phyloP scores from a whole-genome alignment of 2,888 invertebrate genomes.

The Epirrita christyi region DNA sequence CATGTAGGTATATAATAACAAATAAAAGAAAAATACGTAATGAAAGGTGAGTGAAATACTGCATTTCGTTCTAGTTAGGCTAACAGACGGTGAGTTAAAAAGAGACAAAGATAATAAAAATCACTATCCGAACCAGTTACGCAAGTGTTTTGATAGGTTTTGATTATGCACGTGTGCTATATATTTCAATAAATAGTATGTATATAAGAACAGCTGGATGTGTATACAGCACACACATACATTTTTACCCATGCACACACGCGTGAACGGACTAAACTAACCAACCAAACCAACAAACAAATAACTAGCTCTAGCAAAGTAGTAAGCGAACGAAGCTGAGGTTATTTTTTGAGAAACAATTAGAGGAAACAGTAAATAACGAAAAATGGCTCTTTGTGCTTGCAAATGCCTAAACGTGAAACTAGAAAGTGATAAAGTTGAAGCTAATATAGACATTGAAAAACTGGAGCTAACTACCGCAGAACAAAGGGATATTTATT shows the following conservation, averaged over 20 bases:
- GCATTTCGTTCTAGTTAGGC: not conserved
- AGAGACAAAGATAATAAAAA: not conserved
- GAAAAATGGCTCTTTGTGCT: conserved; percentile 84
- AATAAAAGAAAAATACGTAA: not conserved
- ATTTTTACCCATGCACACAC: not conserved
- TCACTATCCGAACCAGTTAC: conserved; percentile 1
- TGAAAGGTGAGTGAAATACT: too few species aligned
- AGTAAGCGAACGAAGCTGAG: too few species aligned
- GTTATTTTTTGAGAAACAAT: not conserved
- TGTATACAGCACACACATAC: conserved; percentile 10
- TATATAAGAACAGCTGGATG: conserved; percentile 4
- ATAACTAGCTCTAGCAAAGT: too few species aligned
- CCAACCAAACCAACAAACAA: not conserved
- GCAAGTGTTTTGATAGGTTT: conserved; percentile 61
- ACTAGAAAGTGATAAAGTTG: conserved; percentile 85
- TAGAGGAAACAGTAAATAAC: not conserved
- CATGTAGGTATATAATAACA: too few species aligned
- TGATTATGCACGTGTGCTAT: conserved; percentile 45
- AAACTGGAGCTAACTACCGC: conserved; percentile 83
- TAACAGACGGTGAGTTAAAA: not conserved
- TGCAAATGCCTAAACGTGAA: conserved; percentile 92
- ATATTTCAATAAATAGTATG: not conserved
- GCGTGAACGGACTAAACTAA: not conserved
- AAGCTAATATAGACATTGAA: conserved; percentile 82
- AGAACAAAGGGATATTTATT: conserved; percentile 87